Evolutionary conservation across 1,140 invertebrate genomes (phyloP).

Genomic region (Nasonia vitripennis): DNA sequence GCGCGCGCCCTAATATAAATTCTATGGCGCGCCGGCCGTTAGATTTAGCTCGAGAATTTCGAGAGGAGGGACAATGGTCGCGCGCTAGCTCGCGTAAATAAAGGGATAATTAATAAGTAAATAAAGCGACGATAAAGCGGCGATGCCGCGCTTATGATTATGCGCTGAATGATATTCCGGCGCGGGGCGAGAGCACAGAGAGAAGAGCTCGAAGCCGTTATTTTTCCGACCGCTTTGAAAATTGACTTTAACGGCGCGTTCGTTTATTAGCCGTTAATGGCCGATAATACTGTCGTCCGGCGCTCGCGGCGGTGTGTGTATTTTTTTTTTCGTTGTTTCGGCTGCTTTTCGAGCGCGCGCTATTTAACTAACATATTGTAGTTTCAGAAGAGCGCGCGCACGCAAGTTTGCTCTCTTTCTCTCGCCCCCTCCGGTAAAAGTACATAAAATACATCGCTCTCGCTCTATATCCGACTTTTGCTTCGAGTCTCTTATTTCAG

Average conservation of each 20-base stretch:
- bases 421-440: conserved; percentile 14
- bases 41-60: conserved; percentile 6
- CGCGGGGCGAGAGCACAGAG: neutral
- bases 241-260: conserved; percentile 21
- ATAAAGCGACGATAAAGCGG: conserved; percentile 35
- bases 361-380: conserved; percentile 49
- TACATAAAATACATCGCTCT: conserved; percentile 48
- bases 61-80: neutral
- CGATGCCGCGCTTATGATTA: conserved; percentile 26
- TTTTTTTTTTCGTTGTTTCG: neutral
- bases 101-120: conserved; percentile 44
- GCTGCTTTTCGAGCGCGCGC: neutral
- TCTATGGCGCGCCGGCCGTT: neutral
- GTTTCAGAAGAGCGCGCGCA: conserved; percentile 24
- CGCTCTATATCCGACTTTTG: conserved; percentile 43
- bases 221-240: neutral
- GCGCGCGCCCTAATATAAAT: conserved; percentile 19
- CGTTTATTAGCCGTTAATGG: neutral
- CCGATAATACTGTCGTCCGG: neutral
- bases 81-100: neutral
- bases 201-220: neutral
- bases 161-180: neutral
- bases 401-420: conserved; percentile 37
- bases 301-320: neutral
- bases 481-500: conserved; percentile 50